Evolutionary conservation across 2,113 vertebrate species (phyloP).

Genomic region (Tetrax tetrax): DNA sequence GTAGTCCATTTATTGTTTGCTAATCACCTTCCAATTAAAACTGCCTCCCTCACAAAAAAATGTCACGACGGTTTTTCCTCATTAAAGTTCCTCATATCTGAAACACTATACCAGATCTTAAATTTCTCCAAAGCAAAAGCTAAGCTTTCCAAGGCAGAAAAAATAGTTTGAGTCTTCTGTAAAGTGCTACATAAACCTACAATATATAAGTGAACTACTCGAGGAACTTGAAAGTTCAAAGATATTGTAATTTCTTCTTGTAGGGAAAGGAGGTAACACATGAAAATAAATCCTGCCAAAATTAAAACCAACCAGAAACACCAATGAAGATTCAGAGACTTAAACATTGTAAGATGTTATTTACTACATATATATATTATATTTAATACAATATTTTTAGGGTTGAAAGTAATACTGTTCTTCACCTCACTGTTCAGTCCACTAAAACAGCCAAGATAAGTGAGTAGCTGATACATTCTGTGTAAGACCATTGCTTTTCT

Average conservation of each 20-base stretch:
- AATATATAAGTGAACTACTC: neutral
- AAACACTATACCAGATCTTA: neutral
- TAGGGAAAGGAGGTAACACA: neutral
- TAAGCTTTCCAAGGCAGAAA: neutral
- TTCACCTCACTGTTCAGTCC: neutral
- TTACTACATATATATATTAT: neutral
- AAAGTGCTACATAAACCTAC: neutral
- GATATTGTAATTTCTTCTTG: neutral
- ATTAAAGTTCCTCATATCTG: neutral
- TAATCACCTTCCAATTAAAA: neutral
- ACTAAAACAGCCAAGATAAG: constrained; percentile 3
- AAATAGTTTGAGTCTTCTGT: neutral
- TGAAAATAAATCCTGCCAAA: neutral
- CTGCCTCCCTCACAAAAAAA: neutral
- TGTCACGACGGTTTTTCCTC: neutral
- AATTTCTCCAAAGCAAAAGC: neutral
- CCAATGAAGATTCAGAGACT: neutral
- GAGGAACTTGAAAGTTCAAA: neutral
- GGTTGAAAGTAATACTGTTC: neutral
- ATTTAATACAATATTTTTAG: neutral
- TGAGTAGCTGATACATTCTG: neutral
- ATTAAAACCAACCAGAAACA: neutral
- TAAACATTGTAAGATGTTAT: neutral
- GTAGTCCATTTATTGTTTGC: neutral
- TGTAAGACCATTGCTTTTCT: neutral